These are phyloP conservation scores for Dendroctonus ponderosae DNA, from an alignment of 1,140 invertebrate genomes.

Conservation along the genomic window DNA sequence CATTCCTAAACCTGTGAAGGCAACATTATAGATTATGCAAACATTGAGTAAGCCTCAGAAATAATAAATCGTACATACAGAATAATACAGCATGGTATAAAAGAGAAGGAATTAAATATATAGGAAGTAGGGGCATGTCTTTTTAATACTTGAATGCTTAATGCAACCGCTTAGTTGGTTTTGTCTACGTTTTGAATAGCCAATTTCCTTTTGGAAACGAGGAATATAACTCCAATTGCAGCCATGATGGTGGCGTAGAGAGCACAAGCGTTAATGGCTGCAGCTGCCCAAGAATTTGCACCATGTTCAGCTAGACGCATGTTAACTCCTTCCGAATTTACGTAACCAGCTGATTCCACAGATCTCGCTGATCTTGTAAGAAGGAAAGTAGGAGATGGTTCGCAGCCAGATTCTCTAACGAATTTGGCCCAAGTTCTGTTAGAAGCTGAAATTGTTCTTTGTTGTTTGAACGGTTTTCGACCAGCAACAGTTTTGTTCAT, in stretches of 20 bases:
- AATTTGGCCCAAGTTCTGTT: constrained; percentile 72
- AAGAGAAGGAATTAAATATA: too few relatives aligned
- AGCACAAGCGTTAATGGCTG: constrained; percentile 36
- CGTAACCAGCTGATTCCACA: constrained; percentile 20
- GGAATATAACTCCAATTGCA: constrained; percentile 35
- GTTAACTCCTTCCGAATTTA: constrained; percentile 27
- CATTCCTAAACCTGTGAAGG: too few relatives aligned
- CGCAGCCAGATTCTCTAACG: constrained; percentile 66
- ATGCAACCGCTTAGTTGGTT: constrained; percentile 15
- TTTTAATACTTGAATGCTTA: too few relatives aligned
- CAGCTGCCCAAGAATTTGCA: constrained; percentile 41
- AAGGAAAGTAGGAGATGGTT: constrained; percentile 42
- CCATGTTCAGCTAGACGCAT: constrained; percentile 30
- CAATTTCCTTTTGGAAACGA: constrained; percentile 23
- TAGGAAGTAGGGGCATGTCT: too few relatives aligned
- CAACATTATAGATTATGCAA: too few relatives aligned
- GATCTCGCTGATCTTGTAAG: constrained; percentile 37
- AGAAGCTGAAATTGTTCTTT: constrained; percentile 56
- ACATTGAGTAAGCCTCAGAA: too few relatives aligned
- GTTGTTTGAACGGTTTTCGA: constrained; percentile 57
- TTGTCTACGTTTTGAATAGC: constrained; percentile 7
- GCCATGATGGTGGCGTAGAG: constrained; percentile 39
- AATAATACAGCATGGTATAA: too few relatives aligned
- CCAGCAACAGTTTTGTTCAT: constrained; percentile 55
- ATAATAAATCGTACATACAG: too few relatives aligned